These are phyloP conservation scores for Hesperia comma DNA, from an alignment of 2,888 invertebrate species.

Conservation along the genomic window DNA sequence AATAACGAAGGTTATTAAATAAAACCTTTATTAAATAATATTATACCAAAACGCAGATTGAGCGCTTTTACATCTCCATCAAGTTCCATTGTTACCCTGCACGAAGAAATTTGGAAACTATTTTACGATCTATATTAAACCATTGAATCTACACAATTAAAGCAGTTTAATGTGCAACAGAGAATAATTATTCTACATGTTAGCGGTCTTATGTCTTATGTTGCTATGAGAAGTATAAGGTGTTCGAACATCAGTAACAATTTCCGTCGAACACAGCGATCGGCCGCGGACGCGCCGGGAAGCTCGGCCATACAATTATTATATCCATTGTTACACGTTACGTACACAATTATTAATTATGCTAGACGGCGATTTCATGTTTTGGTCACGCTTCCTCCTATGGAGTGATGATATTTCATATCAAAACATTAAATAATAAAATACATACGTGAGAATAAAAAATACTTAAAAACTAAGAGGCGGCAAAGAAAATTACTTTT, in stretches of 20 bases:
- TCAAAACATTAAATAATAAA: constrained; percentile 47
- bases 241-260: constrained; percentile 16
- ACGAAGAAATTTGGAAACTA: constrained; percentile 77
- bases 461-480: constrained; percentile 63
- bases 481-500: constrained; percentile 64
- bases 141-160: constrained; percentile 45
- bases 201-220: constrained; percentile 1
- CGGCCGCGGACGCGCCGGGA: constrained; percentile 6
- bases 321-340: constrained; percentile 18
- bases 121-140: constrained; percentile 55
- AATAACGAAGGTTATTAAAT: constrained; percentile 32
- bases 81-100: constrained; percentile 70
- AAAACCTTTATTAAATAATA: constrained; percentile 46
- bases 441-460: constrained; percentile 47
- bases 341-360: constrained; percentile 35
- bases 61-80: constrained; percentile 57
- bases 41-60: constrained; percentile 58
- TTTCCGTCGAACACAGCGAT: constrained; percentile 9
- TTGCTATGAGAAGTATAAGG: neutral
- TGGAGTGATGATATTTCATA: constrained; percentile 52
- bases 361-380: constrained; percentile 28
- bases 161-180: constrained; percentile 44
- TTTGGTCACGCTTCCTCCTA: constrained; percentile 36
- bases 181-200: constrained; percentile 23
- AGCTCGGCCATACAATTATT: constrained; percentile 11